phyloP scores from a whole-genome alignment of 2,888 invertebrate species.

The Lithophane semibrunnea region DNA sequence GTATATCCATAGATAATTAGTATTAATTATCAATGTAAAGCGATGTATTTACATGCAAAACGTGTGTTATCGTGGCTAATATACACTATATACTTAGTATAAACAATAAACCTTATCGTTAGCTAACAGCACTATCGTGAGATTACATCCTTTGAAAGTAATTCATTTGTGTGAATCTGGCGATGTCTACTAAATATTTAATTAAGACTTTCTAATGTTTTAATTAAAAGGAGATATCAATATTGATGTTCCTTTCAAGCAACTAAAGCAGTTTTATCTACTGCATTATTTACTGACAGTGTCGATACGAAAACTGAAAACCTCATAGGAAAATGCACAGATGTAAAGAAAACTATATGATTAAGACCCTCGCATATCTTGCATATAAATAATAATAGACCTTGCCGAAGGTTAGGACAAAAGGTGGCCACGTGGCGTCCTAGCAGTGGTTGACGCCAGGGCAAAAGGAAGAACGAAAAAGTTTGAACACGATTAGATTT shows the following conservation, averaged over 20 bases:
- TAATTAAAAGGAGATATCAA: background rate
- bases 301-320: background rate
- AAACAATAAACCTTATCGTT: slow-evolving; percentile 54
- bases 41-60: slow-evolving; percentile 46
- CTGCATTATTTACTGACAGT: background rate
- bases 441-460: background rate
- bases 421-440: background rate
- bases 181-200: background rate
- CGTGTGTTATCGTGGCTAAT: slow-evolving; percentile 49
- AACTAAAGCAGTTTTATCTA: background rate
- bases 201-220: background rate
- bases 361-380: background rate
- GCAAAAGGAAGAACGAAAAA: background rate
- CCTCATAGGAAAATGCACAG: background rate
- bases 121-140: slow-evolving; percentile 50
- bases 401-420: no score
- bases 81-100: slow-evolving; percentile 23
- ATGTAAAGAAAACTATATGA: background rate
- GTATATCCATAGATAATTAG: slow-evolving; percentile 39
- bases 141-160: slow-evolving; percentile 38
- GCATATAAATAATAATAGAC: background rate
- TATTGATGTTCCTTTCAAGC: background rate
- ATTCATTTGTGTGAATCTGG: slow-evolving; percentile 21
- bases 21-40: slow-evolving; percentile 39
- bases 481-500: background rate